Base-by-base conservation (phyloP, 1,140 invertebrate genomes). In the Thaumatotibia leucotreta region DNA sequence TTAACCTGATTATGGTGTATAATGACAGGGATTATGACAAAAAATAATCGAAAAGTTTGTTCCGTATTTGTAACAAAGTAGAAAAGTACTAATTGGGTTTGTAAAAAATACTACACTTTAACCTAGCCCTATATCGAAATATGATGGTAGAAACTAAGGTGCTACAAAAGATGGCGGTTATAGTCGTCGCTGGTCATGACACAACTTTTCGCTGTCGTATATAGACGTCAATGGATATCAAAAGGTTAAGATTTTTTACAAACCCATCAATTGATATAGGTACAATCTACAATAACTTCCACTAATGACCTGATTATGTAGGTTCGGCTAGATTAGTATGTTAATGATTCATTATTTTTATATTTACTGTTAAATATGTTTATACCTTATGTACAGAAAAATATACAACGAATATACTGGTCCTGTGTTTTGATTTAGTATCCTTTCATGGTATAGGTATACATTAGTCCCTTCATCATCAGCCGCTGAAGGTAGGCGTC, bases 281-380 rank as follows among this genome's bases (percentile, higher is more conserved):
- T n/a, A 22, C 29, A 33, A 14, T 62, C 14, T 33, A 35, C 11
- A 61, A 32, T 32, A 61, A 32, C 61, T 33, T 62, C 84, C 86
- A 88, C 84, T 84, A 86, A 86, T 78, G 66, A 66, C 74, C 76
- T 67, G 80, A 77, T 76, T 79, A 73, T 75, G 79, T 80, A 76
- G 74, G 67, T 76, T 82, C 83, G 80, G 71, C 81, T 88, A 88
- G 86, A 86, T 78, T 83, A 79, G 72, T 27, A 35, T 63, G 49
- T 29, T 63, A 50, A 63, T 27, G n/a, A 49, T n/a, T 29, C 52
- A 58, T 58, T 58, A 58, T 58, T 58, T 58, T 50, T 31, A 69
- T 63, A 69, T 65, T 58, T 63, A 58, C 52, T 58, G 52, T 58
- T 58, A 58, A 69, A 69, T 70, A 66, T 69, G 52, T 70, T 64